Conservation (phyloP, 2,797 vertebrate species). For the Cossypha polioptera region DNA sequence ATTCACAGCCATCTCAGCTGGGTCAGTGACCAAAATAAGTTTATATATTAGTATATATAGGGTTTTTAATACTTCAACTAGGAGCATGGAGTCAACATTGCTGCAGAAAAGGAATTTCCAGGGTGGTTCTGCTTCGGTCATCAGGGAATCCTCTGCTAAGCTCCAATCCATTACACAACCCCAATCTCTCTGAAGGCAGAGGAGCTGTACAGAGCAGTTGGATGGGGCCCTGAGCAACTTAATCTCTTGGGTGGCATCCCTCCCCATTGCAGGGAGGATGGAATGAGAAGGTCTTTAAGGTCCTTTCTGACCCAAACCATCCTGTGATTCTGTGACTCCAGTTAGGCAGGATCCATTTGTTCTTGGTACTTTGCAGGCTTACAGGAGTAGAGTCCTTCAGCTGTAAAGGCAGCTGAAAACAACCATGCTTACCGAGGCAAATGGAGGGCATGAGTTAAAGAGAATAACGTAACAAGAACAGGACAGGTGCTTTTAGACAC, state of each 20-base stretch:
- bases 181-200: not conserved
- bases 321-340: not conserved
- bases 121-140: not conserved
- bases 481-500: not conserved
- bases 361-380: not conserved
- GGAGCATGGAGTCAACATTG: not conserved
- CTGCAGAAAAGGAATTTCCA: not conserved
- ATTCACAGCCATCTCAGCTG: not conserved
- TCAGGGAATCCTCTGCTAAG: not conserved
- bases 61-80: not conserved
- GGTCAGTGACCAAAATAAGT: not conserved
- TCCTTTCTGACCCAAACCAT: not conserved
- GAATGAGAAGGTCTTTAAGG: not conserved
- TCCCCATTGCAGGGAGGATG: too few relatives aligned
- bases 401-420: not conserved
- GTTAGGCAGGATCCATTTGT: not conserved
- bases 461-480: not conserved
- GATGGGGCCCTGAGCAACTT: not conserved
- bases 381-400: not conserved
- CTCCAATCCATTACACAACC: not conserved
- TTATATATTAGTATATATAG: not conserved
- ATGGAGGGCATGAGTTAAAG: not conserved
- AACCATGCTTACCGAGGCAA: not conserved
- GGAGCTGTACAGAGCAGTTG: not conserved
- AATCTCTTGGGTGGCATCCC: not conserved